phyloP scores from a whole-genome alignment of 2,113 vertebrate species.

The Solea solea region DNA sequence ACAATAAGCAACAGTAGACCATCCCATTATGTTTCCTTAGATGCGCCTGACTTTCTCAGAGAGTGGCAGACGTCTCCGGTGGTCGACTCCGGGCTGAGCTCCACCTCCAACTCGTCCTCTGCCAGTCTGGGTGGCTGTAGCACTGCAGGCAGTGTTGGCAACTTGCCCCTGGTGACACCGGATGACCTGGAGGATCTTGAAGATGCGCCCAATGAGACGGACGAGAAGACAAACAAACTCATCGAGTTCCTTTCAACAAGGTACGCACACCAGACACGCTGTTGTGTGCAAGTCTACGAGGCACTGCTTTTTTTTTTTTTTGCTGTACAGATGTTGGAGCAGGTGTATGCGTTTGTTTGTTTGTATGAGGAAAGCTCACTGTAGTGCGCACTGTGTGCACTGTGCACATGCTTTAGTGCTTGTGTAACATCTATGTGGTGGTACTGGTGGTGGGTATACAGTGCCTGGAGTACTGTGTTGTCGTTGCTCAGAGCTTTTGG shows the following conservation, averaged over 20 bases:
- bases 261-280: constrained; percentile 66
- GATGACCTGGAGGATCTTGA: constrained; percentile 94
- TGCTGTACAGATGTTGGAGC: neutral
- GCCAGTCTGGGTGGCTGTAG: constrained; percentile 88
- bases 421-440: constrained; percentile 73
- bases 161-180: constrained; percentile 92
- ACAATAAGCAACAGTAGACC: neutral
- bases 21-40: constrained; percentile 66
- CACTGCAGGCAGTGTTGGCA: constrained; percentile 89
- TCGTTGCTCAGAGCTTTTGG: constrained; percentile 90
- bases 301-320: neutral
- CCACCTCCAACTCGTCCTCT: constrained; percentile 96
- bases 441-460: constrained; percentile 81
- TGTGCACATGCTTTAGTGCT: constrained; percentile 22
- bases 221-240: constrained; percentile 96
- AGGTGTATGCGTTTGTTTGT: neutral
- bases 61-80: constrained; percentile 94
- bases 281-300: neutral
- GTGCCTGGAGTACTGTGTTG: constrained; percentile 84
- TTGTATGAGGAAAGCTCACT: neutral
- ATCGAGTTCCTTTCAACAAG: constrained; percentile 98
- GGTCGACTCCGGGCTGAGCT: constrained; percentile 94
- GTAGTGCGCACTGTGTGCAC: neutral
- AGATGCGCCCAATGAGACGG: constrained; percentile 84
- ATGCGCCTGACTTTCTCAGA: constrained; percentile 93